Evolutionary conservation across 2,888 invertebrate genomes (phyloP), one percentile per base, ranked within the genome.

Genomic region (Pheosia gnoma): DNA sequence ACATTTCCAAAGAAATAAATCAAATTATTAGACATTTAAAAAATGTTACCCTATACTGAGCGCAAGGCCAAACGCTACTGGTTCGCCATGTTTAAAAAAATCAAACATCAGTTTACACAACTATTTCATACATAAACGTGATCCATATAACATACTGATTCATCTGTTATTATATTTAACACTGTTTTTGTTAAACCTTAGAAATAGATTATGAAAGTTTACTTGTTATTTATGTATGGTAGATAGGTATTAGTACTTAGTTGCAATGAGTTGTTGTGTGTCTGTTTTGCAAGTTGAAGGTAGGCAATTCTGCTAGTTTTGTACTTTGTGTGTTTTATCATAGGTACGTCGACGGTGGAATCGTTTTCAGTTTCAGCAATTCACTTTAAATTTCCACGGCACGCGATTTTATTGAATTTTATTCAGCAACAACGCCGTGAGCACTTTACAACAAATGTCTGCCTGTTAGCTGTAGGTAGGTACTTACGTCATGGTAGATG

Each of bases 331-430:
- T 69, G 69, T 39, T 62, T 62, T 65, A 65, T 64, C 62, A 63
- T 62, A 64, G 58, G 57, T 62, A 55, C 61, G 55, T 60, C 25
- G 11, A 53, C 62, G 59, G 59, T 59, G 60, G 55, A 68, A 66
- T 63, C 70, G 62, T 67, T 74, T 67, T 60, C 59, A 76, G 68
- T 74, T 67, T 60, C 59, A 76, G 68, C 62, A 70, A 67, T 70
- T 68, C 68, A 70, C 65, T 70, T 61, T 37, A 54, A 53, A 58
- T 60, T 73, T 70, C 65, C 59, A 61, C 65, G 62, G 61, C 72
- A 76, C 72, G 67, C 68, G 66, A 68, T 72, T 70, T 70, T 70
- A 75, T 76, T 74, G 66, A 75, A 70, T 75, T 74, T 67, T 51
- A 62, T 59, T 67, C 60, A 57, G 60, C 62, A 70, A 68, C 73